Evolutionary conservation across 2,797 vertebrate genomes (phyloP).

Genomic region (Danionella dracula): DNA sequence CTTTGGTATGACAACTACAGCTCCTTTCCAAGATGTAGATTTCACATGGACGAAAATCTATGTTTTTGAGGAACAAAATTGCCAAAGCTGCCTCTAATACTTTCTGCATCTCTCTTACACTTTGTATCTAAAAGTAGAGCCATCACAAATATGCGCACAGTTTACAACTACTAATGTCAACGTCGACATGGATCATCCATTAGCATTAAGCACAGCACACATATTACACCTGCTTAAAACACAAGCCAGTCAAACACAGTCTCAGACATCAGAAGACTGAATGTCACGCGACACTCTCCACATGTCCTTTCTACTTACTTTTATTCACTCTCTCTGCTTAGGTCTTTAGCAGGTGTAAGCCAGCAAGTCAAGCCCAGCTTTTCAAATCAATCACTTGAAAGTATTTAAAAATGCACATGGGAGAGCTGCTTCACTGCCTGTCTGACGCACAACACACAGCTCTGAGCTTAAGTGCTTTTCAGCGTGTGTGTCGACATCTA

Average conservation of each 20-base stretch:
- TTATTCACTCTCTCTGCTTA: conserved; percentile 31
- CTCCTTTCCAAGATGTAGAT: too few species aligned
- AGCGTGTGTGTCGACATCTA: conserved; percentile 70
- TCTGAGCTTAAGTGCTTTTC: conserved; percentile 66
- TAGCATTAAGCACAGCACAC: not conserved
- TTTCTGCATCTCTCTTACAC: too few species aligned
- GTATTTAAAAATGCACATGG: conserved; percentile 67
- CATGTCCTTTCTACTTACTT: conserved; percentile 19
- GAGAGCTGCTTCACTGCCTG: conserved; percentile 48
- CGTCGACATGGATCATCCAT: not conserved
- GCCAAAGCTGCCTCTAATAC: not conserved
- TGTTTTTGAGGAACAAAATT: too few species aligned
- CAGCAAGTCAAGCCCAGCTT: conserved; percentile 45
- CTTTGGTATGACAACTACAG: too few species aligned
- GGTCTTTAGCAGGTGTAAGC: conserved; percentile 41
- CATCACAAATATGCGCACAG: too few species aligned
- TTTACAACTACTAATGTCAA: conserved; percentile 8
- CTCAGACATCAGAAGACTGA: conserved; percentile 12
- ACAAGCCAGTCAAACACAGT: conserved; percentile 6
- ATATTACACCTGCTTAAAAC: conserved; percentile 24
- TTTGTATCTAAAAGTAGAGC: not conserved
- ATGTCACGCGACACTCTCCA: conserved; percentile 1
- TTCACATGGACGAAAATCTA: too few species aligned
- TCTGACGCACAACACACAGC: conserved; percentile 58
- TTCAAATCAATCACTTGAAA: conserved; percentile 66